These are phyloP conservation scores for Tragelaphus strepsiceros DNA, from an alignment of 2,113 vertebrate genomes.

Conservation along the genomic window DNA sequence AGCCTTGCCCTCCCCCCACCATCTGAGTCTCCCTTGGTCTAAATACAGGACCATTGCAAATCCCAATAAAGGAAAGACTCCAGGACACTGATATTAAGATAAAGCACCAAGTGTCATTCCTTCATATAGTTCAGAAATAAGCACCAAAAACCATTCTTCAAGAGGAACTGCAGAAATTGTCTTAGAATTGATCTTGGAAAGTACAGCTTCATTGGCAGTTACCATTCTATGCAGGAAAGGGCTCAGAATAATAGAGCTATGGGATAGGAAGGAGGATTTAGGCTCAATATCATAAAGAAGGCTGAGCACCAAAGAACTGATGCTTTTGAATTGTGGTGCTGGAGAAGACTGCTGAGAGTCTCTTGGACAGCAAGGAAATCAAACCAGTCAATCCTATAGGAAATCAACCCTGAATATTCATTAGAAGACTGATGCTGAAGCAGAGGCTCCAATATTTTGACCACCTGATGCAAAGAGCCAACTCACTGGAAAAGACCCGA, in stretches of 20 bases:
- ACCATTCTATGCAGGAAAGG: not conserved
- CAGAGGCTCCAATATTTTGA: not conserved
- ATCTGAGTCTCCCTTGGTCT: not conserved
- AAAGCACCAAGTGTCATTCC: not conserved
- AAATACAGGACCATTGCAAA: not conserved
- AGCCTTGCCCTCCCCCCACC: not conserved
- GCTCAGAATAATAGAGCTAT: not conserved
- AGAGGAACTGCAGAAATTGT: not conserved
- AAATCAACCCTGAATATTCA: not conserved
- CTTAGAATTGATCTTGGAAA: not conserved
- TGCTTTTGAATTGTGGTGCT: not conserved
- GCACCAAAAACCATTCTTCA: not conserved
- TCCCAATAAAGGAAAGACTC: not conserved
- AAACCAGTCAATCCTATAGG: not conserved
- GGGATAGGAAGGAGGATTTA: not conserved
- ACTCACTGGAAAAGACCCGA: not conserved
- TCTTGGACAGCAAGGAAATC: not conserved
- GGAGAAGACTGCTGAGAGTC: not conserved
- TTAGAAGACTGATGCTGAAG: not conserved
- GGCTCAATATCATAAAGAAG: not conserved
- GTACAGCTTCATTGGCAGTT: not conserved
- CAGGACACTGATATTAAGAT: not conserved
- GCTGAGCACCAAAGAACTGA: not conserved
- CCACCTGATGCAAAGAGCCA: not conserved
- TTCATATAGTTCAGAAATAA: not conserved